A percentile compares a stretch with the other conserved stretches of the same genome.
Evolutionary conservation across 2,113 vertebrate genomes (phyloP).

Genomic region (Perccottus glenii): DNA sequence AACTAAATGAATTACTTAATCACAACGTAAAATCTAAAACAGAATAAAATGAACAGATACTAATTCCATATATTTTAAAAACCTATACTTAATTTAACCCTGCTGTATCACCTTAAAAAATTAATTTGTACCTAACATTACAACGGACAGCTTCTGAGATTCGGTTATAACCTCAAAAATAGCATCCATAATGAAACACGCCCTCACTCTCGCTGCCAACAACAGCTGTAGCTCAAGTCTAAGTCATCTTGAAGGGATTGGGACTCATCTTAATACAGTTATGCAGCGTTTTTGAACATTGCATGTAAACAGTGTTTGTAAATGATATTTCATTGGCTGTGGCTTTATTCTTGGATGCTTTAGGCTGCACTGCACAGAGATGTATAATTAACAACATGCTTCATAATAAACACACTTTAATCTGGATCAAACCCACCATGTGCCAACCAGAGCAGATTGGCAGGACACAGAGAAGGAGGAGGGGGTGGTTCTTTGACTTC

Average conservation of each 20-base stretch:
- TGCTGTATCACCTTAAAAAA: not conserved
- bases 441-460: conserved; percentile 71
- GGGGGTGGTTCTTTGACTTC: conserved; percentile 39
- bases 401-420: conserved; percentile 61
- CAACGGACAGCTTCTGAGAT: conserved; percentile 22
- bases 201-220: conserved; percentile 16
- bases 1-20: not conserved
- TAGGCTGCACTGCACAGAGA: conserved; percentile 49
- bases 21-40: not conserved
- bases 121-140: conserved; percentile 1
- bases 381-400: conserved; percentile 66
- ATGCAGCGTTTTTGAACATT: not conserved
- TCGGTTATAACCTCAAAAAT: conserved; percentile 37
- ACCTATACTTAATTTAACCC: too few relatives aligned
- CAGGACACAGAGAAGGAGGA: conserved; percentile 19
- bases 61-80: too few relatives aligned
- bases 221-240: not conserved
- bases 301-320: conserved; percentile 1
- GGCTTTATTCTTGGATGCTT: conserved; percentile 28
- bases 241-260: not conserved
- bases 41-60: too few relatives aligned
- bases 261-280: not conserved
- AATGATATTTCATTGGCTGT: conserved; percentile 3
- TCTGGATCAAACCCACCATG: conserved; percentile 60
- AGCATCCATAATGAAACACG: conserved; percentile 23